phyloP scores from a whole-genome alignment of 2,888 invertebrate species.

The Esperia sulphurella region DNA sequence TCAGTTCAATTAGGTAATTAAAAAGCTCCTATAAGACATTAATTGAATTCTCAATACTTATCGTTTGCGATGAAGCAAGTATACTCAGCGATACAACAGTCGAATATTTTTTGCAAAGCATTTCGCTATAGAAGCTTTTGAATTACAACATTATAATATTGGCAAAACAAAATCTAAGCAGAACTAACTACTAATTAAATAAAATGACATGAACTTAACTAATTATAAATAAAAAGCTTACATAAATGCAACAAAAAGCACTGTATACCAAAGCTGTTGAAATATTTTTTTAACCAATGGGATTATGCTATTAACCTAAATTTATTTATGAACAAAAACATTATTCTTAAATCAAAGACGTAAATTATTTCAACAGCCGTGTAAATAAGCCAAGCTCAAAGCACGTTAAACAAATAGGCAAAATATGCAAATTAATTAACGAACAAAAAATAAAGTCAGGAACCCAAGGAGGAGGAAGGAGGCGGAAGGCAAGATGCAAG shows the following conservation, averaged over 20 bases:
- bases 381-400: constrained; percentile 51
- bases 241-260: constrained; percentile 24
- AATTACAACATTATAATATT: constrained; percentile 17
- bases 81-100: constrained; percentile 1
- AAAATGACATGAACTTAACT: constrained; percentile 23
- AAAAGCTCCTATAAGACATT: constrained; percentile 41
- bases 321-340: no score
- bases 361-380: constrained; percentile 41
- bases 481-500: constrained; percentile 36
- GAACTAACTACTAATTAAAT: constrained; percentile 28
- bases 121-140: constrained; percentile 59
- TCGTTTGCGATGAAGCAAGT: not conserved
- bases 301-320: not conserved
- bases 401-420: constrained; percentile 36
- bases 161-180: constrained; percentile 27
- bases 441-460: constrained; percentile 59
- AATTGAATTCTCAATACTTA: constrained; percentile 16
- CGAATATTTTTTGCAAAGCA: constrained; percentile 24
- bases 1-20: constrained; percentile 17
- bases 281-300: constrained; percentile 17
- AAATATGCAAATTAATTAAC: constrained; percentile 55
- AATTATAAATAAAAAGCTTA: constrained; percentile 27
- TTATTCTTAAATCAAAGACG: no score
- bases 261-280: constrained; percentile 22
- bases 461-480: constrained; percentile 46